Evolutionary conservation across 1,140 invertebrate genomes (phyloP).

Genomic region (Sarcophaga bullata): DNA sequence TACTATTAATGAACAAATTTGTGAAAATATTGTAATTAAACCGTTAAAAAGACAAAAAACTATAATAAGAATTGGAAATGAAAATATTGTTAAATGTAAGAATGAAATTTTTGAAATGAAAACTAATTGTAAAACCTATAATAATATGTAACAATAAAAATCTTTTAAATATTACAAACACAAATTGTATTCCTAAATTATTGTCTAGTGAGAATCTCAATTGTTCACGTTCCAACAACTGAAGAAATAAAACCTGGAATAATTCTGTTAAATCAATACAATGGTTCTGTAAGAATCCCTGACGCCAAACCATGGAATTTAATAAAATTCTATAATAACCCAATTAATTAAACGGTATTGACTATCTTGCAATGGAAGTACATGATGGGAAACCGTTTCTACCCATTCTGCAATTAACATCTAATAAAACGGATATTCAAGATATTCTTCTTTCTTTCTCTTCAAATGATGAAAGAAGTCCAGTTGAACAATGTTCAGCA

Average conservation of each 20-base stretch:
- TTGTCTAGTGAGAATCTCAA: too few relatives aligned
- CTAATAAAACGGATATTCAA: background rate
- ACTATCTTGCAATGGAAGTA: background rate
- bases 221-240: background rate
- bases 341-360: background rate
- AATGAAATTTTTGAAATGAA: background rate
- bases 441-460: too few relatives aligned
- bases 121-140: background rate
- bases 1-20: constrained; percentile 1
- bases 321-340: background rate
- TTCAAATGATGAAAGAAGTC: too few relatives aligned
- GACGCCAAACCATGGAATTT: background rate
- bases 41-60: background rate
- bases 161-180: too few relatives aligned
- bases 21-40: background rate
- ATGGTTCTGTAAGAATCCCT: background rate
- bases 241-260: background rate
- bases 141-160: constrained; percentile 1
- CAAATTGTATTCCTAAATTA: too few relatives aligned
- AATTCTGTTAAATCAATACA: too few relatives aligned
- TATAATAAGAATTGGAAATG: background rate
- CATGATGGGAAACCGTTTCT: background rate
- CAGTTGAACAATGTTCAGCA: too few relatives aligned
- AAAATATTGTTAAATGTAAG: background rate
- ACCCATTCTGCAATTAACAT: too few relatives aligned